A percentile compares a stretch with the other conserved stretches of the same genome.
Conservation (phyloP, 2,888 invertebrate genomes). For the Drosophila picticornis region DNA sequence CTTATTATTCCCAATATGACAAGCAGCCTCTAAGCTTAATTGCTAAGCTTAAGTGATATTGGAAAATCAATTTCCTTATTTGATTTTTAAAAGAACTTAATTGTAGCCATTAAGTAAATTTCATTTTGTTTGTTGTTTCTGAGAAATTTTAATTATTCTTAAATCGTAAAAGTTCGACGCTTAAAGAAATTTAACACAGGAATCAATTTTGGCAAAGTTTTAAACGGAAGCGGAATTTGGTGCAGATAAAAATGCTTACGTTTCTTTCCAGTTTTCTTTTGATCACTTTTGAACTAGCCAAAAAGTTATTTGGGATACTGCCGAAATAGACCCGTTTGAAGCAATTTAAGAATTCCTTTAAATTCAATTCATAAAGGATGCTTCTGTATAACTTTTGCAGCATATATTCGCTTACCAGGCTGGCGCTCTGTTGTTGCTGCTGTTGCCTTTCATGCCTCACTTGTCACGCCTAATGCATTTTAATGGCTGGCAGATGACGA, state of each 20-base stretch:
- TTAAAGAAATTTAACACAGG: neutral
- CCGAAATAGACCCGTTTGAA: neutral
- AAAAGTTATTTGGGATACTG: neutral
- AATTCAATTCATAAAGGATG: neutral
- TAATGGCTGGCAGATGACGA: conserved; percentile 58
- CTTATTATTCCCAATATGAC: neutral
- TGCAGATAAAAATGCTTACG: neutral
- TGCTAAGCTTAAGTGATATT: neutral
- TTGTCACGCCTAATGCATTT: conserved; percentile 71
- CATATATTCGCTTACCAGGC: neutral
- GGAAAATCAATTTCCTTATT: neutral
- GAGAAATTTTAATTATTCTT: neutral
- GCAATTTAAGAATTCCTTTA: neutral
- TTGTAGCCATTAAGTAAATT: neutral
- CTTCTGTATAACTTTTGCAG: neutral
- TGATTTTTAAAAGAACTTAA: neutral
- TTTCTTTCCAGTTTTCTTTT: neutral
- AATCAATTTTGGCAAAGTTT: neutral
- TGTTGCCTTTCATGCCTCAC: conserved; percentile 39
- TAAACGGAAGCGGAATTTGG: neutral
- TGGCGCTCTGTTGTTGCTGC: conserved; percentile 3
- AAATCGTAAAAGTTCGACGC: neutral
- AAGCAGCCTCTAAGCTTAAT: neutral
- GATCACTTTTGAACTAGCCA: neutral
- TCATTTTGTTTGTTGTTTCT: neutral